phyloP scores from a whole-genome alignment of 2,113 vertebrate genomes.

The Anser cygnoides region DNA sequence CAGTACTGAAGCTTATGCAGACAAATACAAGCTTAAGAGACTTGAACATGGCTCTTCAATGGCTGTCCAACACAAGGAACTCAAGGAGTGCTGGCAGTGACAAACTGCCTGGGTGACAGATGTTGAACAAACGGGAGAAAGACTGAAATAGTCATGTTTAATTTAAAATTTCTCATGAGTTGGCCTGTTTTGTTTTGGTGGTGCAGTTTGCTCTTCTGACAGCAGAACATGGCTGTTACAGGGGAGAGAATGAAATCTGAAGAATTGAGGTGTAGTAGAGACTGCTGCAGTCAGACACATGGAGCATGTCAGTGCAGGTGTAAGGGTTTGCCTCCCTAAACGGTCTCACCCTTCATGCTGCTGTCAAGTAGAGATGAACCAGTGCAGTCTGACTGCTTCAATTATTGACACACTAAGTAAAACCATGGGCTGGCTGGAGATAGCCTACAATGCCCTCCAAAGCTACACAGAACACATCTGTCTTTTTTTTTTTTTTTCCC shows the following conservation, averaged over 20 bases:
- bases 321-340: background rate
- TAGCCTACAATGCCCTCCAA: background rate
- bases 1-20: background rate
- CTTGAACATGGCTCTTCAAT: background rate
- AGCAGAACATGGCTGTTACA: background rate
- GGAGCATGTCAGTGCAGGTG: accelerated
- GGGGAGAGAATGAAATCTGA: background rate
- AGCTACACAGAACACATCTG: background rate
- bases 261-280: background rate
- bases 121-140: background rate
- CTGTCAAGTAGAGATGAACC: background rate
- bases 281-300: background rate
- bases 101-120: background rate
- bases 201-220: background rate
- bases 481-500: background rate
- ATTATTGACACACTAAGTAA: background rate
- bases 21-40: background rate
- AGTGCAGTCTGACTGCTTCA: background rate
- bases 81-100: accelerated
- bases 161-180: background rate
- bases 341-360: background rate
- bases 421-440: background rate
- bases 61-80: background rate
- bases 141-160: background rate
- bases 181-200: background rate